Conservation (phyloP, 2,888 invertebrate genomes). For the Syrista parreyssii region DNA sequence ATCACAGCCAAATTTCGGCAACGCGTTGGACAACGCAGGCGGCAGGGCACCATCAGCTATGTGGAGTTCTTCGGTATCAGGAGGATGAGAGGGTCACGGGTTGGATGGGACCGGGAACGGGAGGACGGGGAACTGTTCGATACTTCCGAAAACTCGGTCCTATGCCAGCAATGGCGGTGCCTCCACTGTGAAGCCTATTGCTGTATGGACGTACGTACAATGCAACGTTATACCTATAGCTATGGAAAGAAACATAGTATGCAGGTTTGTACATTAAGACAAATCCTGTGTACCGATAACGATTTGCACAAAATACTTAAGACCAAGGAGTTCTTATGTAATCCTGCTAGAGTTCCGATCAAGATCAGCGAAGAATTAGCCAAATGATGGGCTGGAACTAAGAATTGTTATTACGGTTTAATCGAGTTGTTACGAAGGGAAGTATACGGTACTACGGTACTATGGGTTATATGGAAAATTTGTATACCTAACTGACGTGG, state of each 20-base stretch:
- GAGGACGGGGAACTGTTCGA: constrained; percentile 47
- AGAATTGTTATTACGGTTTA: background rate
- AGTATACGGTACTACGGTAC: background rate
- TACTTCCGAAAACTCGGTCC: constrained; percentile 57
- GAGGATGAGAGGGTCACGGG: constrained; percentile 21
- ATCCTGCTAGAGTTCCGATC: background rate
- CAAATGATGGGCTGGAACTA: background rate
- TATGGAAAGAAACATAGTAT: background rate
- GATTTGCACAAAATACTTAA: background rate
- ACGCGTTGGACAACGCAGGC: constrained; percentile 63
- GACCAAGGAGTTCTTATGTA: background rate
- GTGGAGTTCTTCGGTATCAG: constrained; percentile 63
- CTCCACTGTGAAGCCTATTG: background rate
- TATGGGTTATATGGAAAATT: background rate
- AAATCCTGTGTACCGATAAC: background rate
- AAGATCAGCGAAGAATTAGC: background rate
- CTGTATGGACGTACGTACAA: background rate
- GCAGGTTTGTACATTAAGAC: background rate
- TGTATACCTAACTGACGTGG: background rate
- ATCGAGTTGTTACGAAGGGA: background rate
- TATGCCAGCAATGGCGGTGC: background rate
- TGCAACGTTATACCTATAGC: background rate
- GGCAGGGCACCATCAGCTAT: constrained; percentile 63
- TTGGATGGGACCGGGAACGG: constrained; percentile 26
- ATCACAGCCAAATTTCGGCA: constrained; percentile 65